Base-by-base conservation (phyloP, 2,888 invertebrate genomes). In the Sipha maydis region DNA sequence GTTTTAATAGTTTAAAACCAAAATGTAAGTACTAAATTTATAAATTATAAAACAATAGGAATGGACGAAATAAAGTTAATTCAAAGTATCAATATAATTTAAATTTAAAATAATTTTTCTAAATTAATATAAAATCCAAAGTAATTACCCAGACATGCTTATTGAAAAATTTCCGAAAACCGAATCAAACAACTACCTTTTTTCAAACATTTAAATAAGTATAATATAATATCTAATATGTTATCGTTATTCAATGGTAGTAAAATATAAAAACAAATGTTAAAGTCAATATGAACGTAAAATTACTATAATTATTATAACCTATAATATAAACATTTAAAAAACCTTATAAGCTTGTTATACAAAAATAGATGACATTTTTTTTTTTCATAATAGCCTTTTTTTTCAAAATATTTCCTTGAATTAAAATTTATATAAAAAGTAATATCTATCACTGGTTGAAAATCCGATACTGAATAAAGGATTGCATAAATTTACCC, bases 1-100 rank as follows among this genome's bases (percentile, higher is more conserved):
- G 38, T 76, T 84, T 76, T 61, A 67, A 76, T 76, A 76, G 61
- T 56, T 83, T 14, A 28, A 31, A 31, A 17, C 61, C 31, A 71
- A 71, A 69, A 28, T 56, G 61, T 61, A 3, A 25, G 56, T 4
- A 7, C 21, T 7, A 61, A 21, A 25, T 61, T 61, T 61, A 61
- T 21, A 61, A 61, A 61, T 25, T 5, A 61, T 21, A 61, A 25
- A 61, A 61, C 25, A 21, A 61, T 25, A 61, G 25, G 21, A 61
- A 25, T 25, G 25, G 21, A 25, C 48, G 7, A 67, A 67, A 67
- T n/a, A 67, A 25, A 67, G 8, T 61, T 69, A n/a, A 28, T 69
- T n/a, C n/a, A 25, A 61, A 61, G 25, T 61, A 25, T 21, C 4
- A 21, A 61, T 4, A 28, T 31, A 28, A 14, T 28, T 69, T 28